Evolutionary conservation across 2,113 vertebrate genomes (phyloP), one percentile per base, ranked within the genome.

Genomic region (Marcusenius ussheri): DNA sequence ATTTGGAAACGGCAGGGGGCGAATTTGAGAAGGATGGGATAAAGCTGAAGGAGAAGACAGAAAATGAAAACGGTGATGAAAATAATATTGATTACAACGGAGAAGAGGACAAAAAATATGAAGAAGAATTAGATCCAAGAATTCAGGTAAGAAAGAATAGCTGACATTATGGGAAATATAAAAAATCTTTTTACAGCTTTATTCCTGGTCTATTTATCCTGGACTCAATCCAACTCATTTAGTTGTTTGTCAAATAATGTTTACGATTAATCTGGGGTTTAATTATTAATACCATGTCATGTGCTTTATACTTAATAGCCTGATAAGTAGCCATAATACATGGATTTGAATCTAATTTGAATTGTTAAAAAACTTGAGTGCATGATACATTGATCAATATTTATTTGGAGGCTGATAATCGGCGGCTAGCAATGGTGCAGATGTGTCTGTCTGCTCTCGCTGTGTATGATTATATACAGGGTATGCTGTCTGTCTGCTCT

Each of bases 41-140:
- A 19, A 87, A 11, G 47, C 11, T 31, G 85, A 45, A 70, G 46
- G 31, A 39, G 0, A 90, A 58, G 50, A 15, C 56, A 1, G 70
- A 90, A 35, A 11, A 45, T 24, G 47, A 51, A n/a, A 31, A 50
- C 15, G 56, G 21, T 8, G 83, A 49, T 15, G 74, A 35, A 21
- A 89, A 80, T 17, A 42, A 42, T 39, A 80, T 42, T 77, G 70
- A 77, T 77, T 77, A 77, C 74, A 89, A 89, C 7, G 92, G 92
- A 10, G 94, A 95, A 7, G 91, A 93, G 2, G 93, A 92, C 47
- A 94, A 93, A 13, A 94, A 94, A 87, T 93, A 94, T 51, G 95
- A 96, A 87, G 95, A 96, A 89, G 96, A 96, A 49, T 87, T 96
- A 74, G 96, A 96, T 77, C 96, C 96, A 5, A 93, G 95, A 90